phyloP scores from a whole-genome alignment of 2,888 invertebrate genomes.

The Ptychoptera contaminata region DNA sequence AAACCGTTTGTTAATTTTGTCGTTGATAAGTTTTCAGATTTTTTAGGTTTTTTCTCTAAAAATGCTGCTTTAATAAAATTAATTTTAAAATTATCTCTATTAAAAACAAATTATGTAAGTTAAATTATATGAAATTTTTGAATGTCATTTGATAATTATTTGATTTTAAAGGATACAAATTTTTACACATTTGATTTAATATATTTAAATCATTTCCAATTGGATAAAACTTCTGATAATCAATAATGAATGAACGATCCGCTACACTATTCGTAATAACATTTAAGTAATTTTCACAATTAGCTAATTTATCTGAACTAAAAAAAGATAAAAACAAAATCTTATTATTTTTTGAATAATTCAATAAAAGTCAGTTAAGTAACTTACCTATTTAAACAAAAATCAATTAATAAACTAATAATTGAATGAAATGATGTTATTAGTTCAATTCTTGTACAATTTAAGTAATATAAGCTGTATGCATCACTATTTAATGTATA shows the following conservation, averaged over 20 bases:
- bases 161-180: slow-evolving; percentile 41
- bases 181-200: slow-evolving; percentile 42
- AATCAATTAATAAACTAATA: not conserved
- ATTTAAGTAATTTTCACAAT: slow-evolving; percentile 21
- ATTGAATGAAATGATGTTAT: slow-evolving; percentile 12
- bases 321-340: slow-evolving; percentile 8
- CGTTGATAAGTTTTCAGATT: slow-evolving; percentile 1
- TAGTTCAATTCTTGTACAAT: slow-evolving; percentile 30
- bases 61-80: slow-evolving; percentile 17
- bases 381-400: slow-evolving; percentile 3
- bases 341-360: slow-evolving; percentile 26
- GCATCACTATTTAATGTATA: slow-evolving; percentile 24
- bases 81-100: slow-evolving; percentile 12
- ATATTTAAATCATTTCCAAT: slow-evolving; percentile 50
- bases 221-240: slow-evolving; percentile 51
- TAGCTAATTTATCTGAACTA: slow-evolving; percentile 8
- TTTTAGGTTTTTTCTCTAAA: slow-evolving; percentile 4
- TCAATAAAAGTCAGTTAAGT: slow-evolving; percentile 9
- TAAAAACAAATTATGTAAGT: not conserved
- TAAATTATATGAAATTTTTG: too few relatives aligned
- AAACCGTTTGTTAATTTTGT: slow-evolving; percentile 1
- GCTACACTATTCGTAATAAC: slow-evolving; percentile 34
- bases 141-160: too few relatives aligned
- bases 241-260: slow-evolving; percentile 44
- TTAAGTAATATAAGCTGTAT: slow-evolving; percentile 21